Conservation (phyloP, 2,113 vertebrate genomes). For the Paraplagusia blochii region DNA sequence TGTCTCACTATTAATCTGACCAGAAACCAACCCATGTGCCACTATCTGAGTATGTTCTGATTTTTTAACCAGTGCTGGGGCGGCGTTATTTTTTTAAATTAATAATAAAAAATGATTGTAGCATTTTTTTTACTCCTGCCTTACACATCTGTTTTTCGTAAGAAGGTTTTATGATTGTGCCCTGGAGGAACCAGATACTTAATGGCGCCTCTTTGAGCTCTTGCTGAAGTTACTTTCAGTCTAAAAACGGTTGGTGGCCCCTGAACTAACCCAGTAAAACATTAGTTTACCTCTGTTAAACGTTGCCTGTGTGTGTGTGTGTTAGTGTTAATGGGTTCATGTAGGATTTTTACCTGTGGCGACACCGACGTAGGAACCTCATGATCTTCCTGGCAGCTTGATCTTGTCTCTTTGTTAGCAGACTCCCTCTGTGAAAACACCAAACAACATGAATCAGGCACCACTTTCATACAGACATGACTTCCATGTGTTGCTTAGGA, state of each 20-base stretch:
- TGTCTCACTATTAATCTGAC: not conserved
- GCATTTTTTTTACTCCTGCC: too few relatives aligned
- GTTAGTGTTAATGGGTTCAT: not conserved
- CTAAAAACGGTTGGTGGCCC: too few relatives aligned
- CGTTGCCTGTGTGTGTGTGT: not conserved
- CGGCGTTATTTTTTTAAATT: too few relatives aligned
- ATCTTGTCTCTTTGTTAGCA: conserved; percentile 98
- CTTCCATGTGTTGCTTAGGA: not conserved
- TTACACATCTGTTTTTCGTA: too few relatives aligned
- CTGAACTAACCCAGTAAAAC: too few relatives aligned
- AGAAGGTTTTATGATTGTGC: too few relatives aligned
- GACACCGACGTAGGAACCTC: conserved; percentile 97
- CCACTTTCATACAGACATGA: not conserved
- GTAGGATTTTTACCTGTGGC: conserved; percentile 86
- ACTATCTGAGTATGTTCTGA: too few relatives aligned
- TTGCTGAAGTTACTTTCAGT: too few relatives aligned
- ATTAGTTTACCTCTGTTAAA: not conserved
- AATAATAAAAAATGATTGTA: too few relatives aligned
- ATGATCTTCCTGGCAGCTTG: conserved; percentile 99
- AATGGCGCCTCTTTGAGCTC: too few relatives aligned
- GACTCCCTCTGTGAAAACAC: conserved; percentile 84
- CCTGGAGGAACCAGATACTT: too few relatives aligned
- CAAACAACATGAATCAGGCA: conserved; percentile 19
- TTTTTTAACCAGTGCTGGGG: too few relatives aligned
- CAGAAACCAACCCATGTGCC: not conserved